Percentiles rank a stretch among this genome's conserved stretches.
Evolutionary conservation across 2,113 vertebrate genomes (phyloP).

Genomic region (Caloenas nicobarica): DNA sequence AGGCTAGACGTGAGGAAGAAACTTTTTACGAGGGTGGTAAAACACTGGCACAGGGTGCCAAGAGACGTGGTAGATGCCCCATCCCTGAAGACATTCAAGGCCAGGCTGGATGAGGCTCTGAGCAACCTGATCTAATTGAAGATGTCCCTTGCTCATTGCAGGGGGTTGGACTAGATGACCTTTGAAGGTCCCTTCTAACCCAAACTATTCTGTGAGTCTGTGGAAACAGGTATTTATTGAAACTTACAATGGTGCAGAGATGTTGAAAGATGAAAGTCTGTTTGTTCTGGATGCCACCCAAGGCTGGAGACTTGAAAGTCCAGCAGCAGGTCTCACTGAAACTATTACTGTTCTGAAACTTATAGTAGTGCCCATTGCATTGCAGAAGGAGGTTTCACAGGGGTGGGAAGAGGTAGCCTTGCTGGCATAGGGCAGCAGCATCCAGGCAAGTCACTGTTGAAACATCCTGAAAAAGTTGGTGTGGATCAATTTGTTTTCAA

Average conservation of each 20-base stretch:
- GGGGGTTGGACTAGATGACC: no score
- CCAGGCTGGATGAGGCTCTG: no score
- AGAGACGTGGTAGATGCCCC: no score
- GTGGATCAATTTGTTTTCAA: not conserved
- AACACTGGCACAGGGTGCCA: no score
- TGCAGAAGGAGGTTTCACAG: accelerated
- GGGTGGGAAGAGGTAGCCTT: not conserved
- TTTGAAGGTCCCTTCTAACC: no score
- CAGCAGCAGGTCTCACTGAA: not conserved
- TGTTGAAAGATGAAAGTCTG: not conserved
- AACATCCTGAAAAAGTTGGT: not conserved
- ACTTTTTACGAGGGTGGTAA: no score
- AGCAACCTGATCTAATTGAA: no score
- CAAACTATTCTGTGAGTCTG: no score
- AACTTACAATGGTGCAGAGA: accelerated
- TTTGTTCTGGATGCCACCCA: not conserved
- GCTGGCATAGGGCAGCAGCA: not conserved
- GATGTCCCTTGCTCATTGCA: no score
- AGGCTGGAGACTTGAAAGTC: not conserved
- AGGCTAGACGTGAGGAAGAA: no score
- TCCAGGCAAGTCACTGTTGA: not conserved
- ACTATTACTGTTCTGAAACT: not conserved
- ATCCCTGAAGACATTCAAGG: no score
- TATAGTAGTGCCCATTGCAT: accelerated
- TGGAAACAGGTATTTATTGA: not conserved